A percentile compares a stretch with the other conserved stretches of the same genome.
These are phyloP conservation scores for Corbicula japonica DNA, from an alignment of 2,888 invertebrate genomes.

Conservation along the genomic window DNA sequence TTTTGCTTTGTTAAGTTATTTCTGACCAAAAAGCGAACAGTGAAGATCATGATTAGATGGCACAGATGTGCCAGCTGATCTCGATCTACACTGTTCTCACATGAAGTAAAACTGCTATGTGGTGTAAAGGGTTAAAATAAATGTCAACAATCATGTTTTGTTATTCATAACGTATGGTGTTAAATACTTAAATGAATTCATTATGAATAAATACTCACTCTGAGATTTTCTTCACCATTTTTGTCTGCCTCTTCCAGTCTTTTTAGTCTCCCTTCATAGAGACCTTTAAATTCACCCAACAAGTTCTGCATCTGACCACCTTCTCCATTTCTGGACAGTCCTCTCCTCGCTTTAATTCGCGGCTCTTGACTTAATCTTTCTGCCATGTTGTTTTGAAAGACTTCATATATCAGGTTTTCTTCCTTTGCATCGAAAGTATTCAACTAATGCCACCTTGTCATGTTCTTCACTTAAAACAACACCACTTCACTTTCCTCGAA, in stretches of 20 bases:
- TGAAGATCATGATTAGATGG: too few species aligned
- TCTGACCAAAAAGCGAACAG: too few species aligned
- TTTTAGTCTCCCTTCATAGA: constrained; percentile 83
- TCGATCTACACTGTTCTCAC: too few species aligned
- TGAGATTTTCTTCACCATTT: constrained; percentile 80
- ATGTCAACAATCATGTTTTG: background rate
- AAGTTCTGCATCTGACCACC: constrained; percentile 84
- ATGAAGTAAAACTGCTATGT: too few species aligned
- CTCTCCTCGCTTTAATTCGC: constrained; percentile 51
- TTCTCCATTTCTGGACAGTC: constrained; percentile 55
- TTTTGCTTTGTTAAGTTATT: too few species aligned
- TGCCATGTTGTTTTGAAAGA: constrained; percentile 52
- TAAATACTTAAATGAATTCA: background rate
- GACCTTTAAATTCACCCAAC: constrained; percentile 82
- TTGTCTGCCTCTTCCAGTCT: constrained; percentile 81
- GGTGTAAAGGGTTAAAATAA: too few species aligned
- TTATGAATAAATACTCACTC: constrained; percentile 67
- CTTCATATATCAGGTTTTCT: background rate
- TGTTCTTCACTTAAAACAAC: too few species aligned
- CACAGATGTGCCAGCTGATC: too few species aligned
- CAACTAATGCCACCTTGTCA: too few species aligned
- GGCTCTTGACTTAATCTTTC: constrained; percentile 59
- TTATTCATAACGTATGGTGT: background rate
- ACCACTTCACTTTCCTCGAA: too few species aligned
- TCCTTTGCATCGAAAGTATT: background rate